A percentile compares a stretch with the other conserved stretches of the same genome.
Evolutionary conservation across 1,140 invertebrate genomes (phyloP).

Genomic region (Eriosoma lanigerum): DNA sequence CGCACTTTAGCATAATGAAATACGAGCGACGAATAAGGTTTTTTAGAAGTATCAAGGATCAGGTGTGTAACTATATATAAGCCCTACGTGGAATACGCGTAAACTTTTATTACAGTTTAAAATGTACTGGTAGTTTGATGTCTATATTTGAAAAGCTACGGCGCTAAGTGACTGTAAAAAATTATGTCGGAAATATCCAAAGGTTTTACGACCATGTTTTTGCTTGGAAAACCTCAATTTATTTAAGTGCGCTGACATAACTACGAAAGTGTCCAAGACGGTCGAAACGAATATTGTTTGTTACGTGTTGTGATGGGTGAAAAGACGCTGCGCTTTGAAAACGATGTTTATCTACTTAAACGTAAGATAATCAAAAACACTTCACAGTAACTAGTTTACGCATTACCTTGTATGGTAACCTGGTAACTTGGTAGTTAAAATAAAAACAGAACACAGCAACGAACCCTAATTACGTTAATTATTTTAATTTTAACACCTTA

Average conservation of each 20-base stretch:
- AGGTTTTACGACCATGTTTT: slow-evolving; percentile 41
- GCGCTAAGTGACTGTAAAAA: slow-evolving; percentile 37
- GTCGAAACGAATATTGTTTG: not conserved
- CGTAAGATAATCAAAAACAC: slow-evolving; percentile 14
- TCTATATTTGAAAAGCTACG: slow-evolving; percentile 17
- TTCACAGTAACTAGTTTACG: slow-evolving; percentile 7
- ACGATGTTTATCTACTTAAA: slow-evolving; percentile 1
- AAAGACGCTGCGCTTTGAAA: not conserved
- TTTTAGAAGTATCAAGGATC: not conserved
- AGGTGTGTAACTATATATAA: slow-evolving; percentile 6
- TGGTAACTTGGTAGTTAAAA: not conserved
- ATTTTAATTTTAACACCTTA: not conserved
- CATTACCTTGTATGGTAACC: not conserved
- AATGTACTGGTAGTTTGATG: slow-evolving; percentile 6
- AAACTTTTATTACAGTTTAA: slow-evolving; percentile 37
- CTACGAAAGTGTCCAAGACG: slow-evolving; percentile 2
- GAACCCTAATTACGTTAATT: not conserved
- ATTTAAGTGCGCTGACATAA: slow-evolving; percentile 44
- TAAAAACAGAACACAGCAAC: not conserved
- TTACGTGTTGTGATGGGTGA: not conserved
- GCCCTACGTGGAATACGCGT: too few relatives aligned
- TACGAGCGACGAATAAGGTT: slow-evolving; percentile 5
- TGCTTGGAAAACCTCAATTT: slow-evolving; percentile 28
- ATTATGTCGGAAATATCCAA: slow-evolving; percentile 13
- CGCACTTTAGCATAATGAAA: slow-evolving; percentile 50